Conservation (phyloP, 2,888 invertebrate genomes). For the Coecobrya sp. region DNA sequence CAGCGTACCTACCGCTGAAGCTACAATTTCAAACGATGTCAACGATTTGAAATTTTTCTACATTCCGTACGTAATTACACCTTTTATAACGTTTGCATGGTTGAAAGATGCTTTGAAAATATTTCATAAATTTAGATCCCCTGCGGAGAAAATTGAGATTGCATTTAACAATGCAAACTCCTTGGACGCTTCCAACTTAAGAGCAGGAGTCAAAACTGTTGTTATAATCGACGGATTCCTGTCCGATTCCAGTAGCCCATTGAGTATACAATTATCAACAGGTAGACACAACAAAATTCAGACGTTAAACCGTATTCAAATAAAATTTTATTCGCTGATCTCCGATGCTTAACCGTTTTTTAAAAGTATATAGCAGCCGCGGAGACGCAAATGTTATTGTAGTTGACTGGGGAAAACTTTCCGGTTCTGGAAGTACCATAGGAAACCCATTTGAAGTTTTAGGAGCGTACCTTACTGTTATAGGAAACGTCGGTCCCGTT, state of each 20-base stretch:
- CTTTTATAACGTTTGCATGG: too few relatives aligned
- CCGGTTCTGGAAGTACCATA: conserved; percentile 65
- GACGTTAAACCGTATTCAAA: too few relatives aligned
- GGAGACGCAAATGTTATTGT: conserved; percentile 74
- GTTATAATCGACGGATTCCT: conserved; percentile 77
- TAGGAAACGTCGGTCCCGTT: conserved; percentile 78
- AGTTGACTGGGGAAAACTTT: conserved; percentile 81
- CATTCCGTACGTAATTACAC: conserved; percentile 67
- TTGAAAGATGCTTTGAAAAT: too few relatives aligned
- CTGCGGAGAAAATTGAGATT: conserved; percentile 60
- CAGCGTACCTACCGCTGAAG: neutral
- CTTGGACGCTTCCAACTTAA: conserved; percentile 60
- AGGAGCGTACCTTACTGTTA: conserved; percentile 64
- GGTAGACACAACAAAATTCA: too few relatives aligned
- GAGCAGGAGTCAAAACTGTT: conserved; percentile 42
- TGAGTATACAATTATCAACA: too few relatives aligned
- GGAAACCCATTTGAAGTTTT: conserved; percentile 62
- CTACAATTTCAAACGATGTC: conserved; percentile 71
- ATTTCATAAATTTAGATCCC: neutral
- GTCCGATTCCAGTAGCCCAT: conserved; percentile 62
- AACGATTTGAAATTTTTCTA: conserved; percentile 73
- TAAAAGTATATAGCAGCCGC: conserved; percentile 8
- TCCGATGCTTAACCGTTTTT: too few relatives aligned
- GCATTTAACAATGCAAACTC: conserved; percentile 69
- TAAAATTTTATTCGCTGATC: too few relatives aligned